Base-by-base conservation (phyloP, 2,113 vertebrate species). In the Synchiropus splendidus region DNA sequence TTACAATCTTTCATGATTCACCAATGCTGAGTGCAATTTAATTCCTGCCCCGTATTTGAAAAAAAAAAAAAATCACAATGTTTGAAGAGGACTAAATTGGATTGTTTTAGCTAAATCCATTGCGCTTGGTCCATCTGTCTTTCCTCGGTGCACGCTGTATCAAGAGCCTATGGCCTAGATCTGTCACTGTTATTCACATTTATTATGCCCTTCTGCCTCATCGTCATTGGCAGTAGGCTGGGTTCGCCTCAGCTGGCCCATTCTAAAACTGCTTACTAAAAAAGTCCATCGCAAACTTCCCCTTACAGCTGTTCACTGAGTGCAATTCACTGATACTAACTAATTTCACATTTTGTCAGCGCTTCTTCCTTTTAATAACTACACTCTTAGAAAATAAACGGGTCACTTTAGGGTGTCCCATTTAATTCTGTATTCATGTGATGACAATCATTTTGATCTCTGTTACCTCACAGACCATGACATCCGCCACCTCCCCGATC, bases 401-500 rank as follows among this genome's bases (percentile, higher is more conserved):
- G n/a, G n/a, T n/a, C n/a, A 34, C 32, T 10, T 34, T 10, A n/a
- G n/a, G 32, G 6, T 6, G n/a, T 35, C 12, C 13, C 33, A n/a
- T 35, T 35, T 35, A 10, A 1, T n/a, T 35, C 1, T 2, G 12
- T 2, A 6, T 35, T 35, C 14, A 16, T 33, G n/a, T 13, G 1
- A 12, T n/a, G 2, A 18, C 43, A 6, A 2, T 44, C 17, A 1
- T 18, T 9, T 35, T 12, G 13, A n/a, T 16, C 60, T 72, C 33
- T 68, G 6, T 46, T 61, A 27, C 35, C 39, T 48, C 74, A 85
- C 84, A 69, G 48, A 88, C 49, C 78, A 88, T 88, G 86, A 88
- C 84, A 35, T 81, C 83, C 14, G 86, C 85, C 64, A 87, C 86
- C 3, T 88, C 86, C 56, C 86, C 86, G 38, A 86, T 88, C 75